Conservation (phyloP, 2,888 invertebrate species). For the Leptopilina myrica region DNA sequence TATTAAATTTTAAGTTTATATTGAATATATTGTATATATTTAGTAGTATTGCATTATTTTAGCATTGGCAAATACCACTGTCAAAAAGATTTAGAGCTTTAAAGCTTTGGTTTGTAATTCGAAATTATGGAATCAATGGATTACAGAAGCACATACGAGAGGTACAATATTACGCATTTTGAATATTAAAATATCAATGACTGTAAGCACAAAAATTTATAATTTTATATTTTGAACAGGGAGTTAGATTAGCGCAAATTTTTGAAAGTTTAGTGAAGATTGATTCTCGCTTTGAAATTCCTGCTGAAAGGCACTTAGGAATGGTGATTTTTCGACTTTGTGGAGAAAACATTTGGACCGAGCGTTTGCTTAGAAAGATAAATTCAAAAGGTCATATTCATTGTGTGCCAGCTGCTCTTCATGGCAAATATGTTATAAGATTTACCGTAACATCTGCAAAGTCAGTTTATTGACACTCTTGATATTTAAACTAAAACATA, state of each 20-base stretch:
- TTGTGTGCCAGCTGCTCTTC: constrained; percentile 95
- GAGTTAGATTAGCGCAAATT: constrained; percentile 92
- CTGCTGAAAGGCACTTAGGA: constrained; percentile 90
- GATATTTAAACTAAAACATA: too few species aligned
- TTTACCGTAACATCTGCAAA: constrained; percentile 95
- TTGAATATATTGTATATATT: background rate
- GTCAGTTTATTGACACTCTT: constrained; percentile 56
- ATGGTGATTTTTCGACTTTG: constrained; percentile 94
- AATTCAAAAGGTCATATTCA: constrained; percentile 93
- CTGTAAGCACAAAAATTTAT: background rate
- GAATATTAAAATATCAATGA: too few species aligned
- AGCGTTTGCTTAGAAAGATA: constrained; percentile 89
- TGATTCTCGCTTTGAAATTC: constrained; percentile 93
- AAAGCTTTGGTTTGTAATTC: constrained; percentile 97
- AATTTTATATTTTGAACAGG: constrained; percentile 78
- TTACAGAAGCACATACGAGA: constrained; percentile 95
- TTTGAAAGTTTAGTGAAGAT: constrained; percentile 91
- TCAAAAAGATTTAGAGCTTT: constrained; percentile 95
- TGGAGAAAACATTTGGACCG: constrained; percentile 92
- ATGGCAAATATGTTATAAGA: constrained; percentile 92
- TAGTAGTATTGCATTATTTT: constrained; percentile 62
- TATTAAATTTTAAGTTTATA: too few species aligned
- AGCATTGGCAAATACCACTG: constrained; percentile 98
- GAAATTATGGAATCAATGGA: constrained; percentile 93
- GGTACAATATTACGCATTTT: constrained; percentile 77